Percentiles rank a stretch among this genome's conserved stretches.
phyloP scores from a whole-genome alignment of 1,140 invertebrate genomes.

The Patella vulgata region DNA sequence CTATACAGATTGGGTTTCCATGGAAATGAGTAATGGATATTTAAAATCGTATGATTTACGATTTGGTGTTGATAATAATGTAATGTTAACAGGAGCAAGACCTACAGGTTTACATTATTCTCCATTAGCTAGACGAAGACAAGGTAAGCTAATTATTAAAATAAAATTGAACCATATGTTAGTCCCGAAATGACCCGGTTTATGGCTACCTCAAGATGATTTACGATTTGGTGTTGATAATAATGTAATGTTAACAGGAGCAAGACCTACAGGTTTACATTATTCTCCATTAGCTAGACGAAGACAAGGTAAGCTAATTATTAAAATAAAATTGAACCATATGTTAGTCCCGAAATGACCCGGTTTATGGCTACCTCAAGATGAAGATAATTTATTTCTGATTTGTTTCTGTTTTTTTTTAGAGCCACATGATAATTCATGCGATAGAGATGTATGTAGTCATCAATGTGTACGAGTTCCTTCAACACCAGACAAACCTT shows the following conservation, averaged over 20 bases:
- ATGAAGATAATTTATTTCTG: not conserved
- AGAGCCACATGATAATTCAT: conserved; percentile 27
- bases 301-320: conserved; percentile 22
- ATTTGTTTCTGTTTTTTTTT: conserved; percentile 3
- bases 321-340: no score
- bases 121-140: conserved; percentile 28
- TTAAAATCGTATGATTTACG: conserved; percentile 37
- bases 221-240: conserved; percentile 34
- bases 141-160: conserved; percentile 14
- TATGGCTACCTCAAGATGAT: conserved; percentile 35
- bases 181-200: no score
- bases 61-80: conserved; percentile 32
- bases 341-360: no score
- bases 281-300: conserved; percentile 35
- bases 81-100: conserved; percentile 29
- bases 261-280: conserved; percentile 35
- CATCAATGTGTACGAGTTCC: conserved; percentile 43
- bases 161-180: no score
- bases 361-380: not conserved
- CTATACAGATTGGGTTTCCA: conserved; percentile 39
- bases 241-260: conserved; percentile 31
- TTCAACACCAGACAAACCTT: conserved; percentile 8
- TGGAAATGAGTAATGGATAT: conserved; percentile 25
- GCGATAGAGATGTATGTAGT: conserved; percentile 35
- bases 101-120: conserved; percentile 43